Evolutionary conservation across 2,113 vertebrate species (phyloP), one percentile per base, ranked within the genome.

Genomic region (Alexandromys fortis): DNA sequence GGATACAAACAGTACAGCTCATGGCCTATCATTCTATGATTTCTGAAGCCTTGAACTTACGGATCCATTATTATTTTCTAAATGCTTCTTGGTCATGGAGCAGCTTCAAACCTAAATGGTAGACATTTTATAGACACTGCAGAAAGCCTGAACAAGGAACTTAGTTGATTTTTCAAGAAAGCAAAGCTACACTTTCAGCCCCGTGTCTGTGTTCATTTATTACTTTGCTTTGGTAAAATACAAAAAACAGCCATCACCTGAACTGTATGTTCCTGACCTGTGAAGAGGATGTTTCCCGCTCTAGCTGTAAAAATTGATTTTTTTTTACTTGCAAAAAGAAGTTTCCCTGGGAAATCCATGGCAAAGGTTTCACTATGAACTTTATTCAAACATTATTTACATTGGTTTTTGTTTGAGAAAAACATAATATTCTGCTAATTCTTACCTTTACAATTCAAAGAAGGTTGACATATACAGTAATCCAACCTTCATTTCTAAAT

Each of bases 351-450:
- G 92, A 94, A 97, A 97, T 91, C 86, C 82, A 72, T 86, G 65
- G 97, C 92, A 91, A 97, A 97, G 61, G 95, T 98, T 95, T 97
- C 92, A 97, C 96, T 97, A 92, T 94, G 82, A 96, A 94, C 68
- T 89, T 78, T 97, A 91, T 97, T 96, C 72, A 90, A 87, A 96
- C 95, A 97, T 97, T 97, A 97, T 98, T 98, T 97, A 95, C 97
- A 86, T 58, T 97, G 97, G 97, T 81, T 97, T 97, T 96, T 91
- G 88, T 96, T 89, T 92, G 95, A 97, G 82, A 58, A 92, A 90
- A 97, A 96, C 96, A 98, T 98, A 97, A 97, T 98, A 98, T 98
- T 93, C 82, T 92, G 67, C 96, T 98, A 98, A 98, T 98, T 98
- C 97, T 97, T 97, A 97, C 91, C 97, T 98, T 98, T 98, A 94